Base-by-base conservation (phyloP, 1,140 invertebrate genomes). In the Acromyrmex charruanus region DNA sequence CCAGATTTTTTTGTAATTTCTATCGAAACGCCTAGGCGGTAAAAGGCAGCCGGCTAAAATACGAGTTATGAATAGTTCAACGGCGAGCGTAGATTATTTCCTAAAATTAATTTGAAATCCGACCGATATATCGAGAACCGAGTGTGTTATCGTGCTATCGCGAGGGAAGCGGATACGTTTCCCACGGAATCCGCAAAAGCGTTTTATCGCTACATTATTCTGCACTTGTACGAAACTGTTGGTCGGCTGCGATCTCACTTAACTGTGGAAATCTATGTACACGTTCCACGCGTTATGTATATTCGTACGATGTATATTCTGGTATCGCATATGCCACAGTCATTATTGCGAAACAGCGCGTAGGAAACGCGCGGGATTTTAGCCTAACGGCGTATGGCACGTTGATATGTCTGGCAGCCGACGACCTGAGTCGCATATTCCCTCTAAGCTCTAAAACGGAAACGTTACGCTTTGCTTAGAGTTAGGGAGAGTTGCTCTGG, bases 171-270 rank as follows among this genome's bases (percentile, higher is more conserved):
- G 14, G 35, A 77, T 39, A 55, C 44, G 14, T 39, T 68, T 68
- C 51, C 14, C 31, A n/a, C n/a, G 65, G 49, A 69, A 81, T 49
- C 44, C 53, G 68, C 79, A 44, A 72, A 44, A 72, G 66, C 53
- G 68, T 74, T 82, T 82, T 82, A 74, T 82, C 68, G 44, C 35
- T 53, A 28, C 25, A 59, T 72, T 82, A 82, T 72, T 72, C 68
- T 14, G 51, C 53, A 31, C 68, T 49, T 39, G 65, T 81, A 79
- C 28, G 55, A 31, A 72, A 49, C 39, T 72, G 80, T 16, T n/a
- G 53, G 31, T 12, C 55, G 28, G 28, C 14, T 55, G 10, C 66
- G 31, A 10, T 21, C 35, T 58, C n/a, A 77, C 25, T 77, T 77
- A 84, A 31, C 69, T 7, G 35, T 25, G 12, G 39, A 82, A 71